Percentiles rank a stretch among this genome's conserved stretches.
These are phyloP conservation scores for Melanotaenia maccullochi DNA, from an alignment of 2,797 vertebrate species.

Conservation along the genomic window DNA sequence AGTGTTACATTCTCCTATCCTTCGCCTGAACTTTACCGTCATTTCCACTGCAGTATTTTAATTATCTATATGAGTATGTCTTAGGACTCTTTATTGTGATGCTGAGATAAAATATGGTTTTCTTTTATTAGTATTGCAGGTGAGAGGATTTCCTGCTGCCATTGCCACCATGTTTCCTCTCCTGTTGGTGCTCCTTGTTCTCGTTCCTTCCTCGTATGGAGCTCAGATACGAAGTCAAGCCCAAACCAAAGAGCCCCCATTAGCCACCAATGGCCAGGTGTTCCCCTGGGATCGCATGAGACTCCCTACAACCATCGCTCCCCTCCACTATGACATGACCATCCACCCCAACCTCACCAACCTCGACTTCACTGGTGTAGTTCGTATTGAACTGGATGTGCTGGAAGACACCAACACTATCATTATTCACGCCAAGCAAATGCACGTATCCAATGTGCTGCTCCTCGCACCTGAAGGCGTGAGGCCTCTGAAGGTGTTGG, in stretches of 20 bases:
- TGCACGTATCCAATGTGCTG: slow-evolving; percentile 77
- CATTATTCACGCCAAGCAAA: slow-evolving; percentile 86
- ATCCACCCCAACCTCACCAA: slow-evolving; percentile 91
- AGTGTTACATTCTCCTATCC: slow-evolving; percentile 5
- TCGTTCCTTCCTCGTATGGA: slow-evolving; percentile 38
- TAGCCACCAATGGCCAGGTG: slow-evolving; percentile 67
- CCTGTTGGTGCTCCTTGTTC: slow-evolving; percentile 52
- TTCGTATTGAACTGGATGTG: slow-evolving; percentile 82
- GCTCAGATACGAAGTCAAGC: slow-evolving; percentile 61
- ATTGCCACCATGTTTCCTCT: slow-evolving; percentile 65
- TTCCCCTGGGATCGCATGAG: slow-evolving; percentile 90
- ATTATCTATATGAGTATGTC: not conserved
- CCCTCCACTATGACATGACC: slow-evolving; percentile 86
- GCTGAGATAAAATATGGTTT: not conserved
- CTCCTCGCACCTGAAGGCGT: slow-evolving; percentile 68
- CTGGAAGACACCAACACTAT: slow-evolving; percentile 77
- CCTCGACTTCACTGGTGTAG: slow-evolving; percentile 82
- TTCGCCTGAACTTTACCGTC: not conserved
- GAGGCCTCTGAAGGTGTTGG: slow-evolving; percentile 76
- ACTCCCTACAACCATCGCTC: slow-evolving; percentile 83
- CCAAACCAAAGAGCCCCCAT: slow-evolving; percentile 46
- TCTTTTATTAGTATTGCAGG: slow-evolving; percentile 41
- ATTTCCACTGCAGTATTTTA: not conserved
- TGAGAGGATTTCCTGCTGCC: slow-evolving; percentile 18
- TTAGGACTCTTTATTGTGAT: not conserved